Base-by-base conservation (phyloP, 2,888 invertebrate genomes). In the Graphium colonna region DNA sequence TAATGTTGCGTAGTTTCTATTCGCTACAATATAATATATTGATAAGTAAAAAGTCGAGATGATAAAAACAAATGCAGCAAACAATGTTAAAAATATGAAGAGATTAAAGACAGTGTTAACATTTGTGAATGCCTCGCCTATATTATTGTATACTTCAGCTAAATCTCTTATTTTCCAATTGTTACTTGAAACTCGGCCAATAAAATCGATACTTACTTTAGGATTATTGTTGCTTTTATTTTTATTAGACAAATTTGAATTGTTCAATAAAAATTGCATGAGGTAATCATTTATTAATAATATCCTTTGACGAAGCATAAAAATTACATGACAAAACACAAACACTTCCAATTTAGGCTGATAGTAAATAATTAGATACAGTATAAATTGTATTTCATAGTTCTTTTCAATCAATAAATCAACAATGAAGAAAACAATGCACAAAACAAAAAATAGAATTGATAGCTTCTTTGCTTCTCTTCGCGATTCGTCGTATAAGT, bases 31-130 rank as follows among this genome's bases (percentile, higher is more conserved):
- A 26, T 64, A 73, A 56, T 71, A 76, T 1, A 82, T 56, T 0
- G 76, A 68, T 0, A 69, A 67, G 75, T 77, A 81, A 50, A 82
- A 75, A 0, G 76, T 71, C 0, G 76, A 67, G 0, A 81, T 65
- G 8, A 79, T 73, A 47, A 66, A 77, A 0, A 63, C 58, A 55
- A 81, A 82, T 0, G 77, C 75, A 15, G 75, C 71, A 1, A 78
- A 21, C 1, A 52, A 9, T 8, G 15, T 51, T 8, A 48, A 8
- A 33, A 39, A 40, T 12, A 79, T 74, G 60, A 78, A 75, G 31
- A 73, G 77, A 57, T 80, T 79, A 52, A 71, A 80, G 9, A 75
- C 60, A 18, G 67, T 57, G 46, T 80, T 82, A 38, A 80, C 63
- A 46, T 71, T 55, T 5, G 26, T 55, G 56, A 71, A 72, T 40